Percentiles rank a stretch among this genome's conserved stretches.
Evolutionary conservation across 2,113 vertebrate species (phyloP).

Genomic region (Ancistrus triradiatus): DNA sequence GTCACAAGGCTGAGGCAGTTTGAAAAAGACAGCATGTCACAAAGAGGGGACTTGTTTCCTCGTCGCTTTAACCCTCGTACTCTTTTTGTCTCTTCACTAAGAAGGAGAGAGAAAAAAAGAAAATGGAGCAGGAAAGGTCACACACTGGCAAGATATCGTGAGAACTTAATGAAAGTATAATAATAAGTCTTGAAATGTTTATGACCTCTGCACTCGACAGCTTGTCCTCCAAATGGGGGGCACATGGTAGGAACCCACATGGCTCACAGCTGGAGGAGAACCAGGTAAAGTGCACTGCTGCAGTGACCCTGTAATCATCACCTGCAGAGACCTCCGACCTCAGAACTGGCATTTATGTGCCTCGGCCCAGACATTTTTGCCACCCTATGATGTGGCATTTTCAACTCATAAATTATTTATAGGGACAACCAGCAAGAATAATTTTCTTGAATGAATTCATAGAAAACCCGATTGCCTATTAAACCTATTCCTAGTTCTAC

Average conservation of each 20-base stretch:
- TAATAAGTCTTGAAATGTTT: slow-evolving; percentile 85
- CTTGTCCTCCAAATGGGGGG: slow-evolving; percentile 71
- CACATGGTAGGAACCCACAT: slow-evolving; percentile 49
- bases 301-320: slow-evolving; percentile 13
- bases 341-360: background rate
- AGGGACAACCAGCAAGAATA: too few relatives aligned
- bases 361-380: background rate
- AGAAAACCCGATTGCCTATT: too few relatives aligned
- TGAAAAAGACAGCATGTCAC: slow-evolving; percentile 71
- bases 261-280: slow-evolving; percentile 46
- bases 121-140: slow-evolving; percentile 63
- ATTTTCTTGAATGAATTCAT: too few relatives aligned
- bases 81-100: slow-evolving; percentile 29
- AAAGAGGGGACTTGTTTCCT: slow-evolving; percentile 71
- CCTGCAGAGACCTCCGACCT: background rate
- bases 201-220: slow-evolving; percentile 74
- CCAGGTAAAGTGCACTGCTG: slow-evolving; percentile 28
- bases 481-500: too few relatives aligned
- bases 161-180: slow-evolving; percentile 85
- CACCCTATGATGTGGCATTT: background rate
- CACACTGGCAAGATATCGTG: slow-evolving; percentile 73
- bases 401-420: slow-evolving; percentile 5
- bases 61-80: slow-evolving; percentile 51
- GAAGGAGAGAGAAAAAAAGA: slow-evolving; percentile 43
- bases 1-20: slow-evolving; percentile 77